Percentiles rank a stretch among this genome's conserved stretches.
These are phyloP conservation scores for Vollenhovia emeryi DNA, from an alignment of 1,140 invertebrate genomes.

Conservation along the genomic window DNA sequence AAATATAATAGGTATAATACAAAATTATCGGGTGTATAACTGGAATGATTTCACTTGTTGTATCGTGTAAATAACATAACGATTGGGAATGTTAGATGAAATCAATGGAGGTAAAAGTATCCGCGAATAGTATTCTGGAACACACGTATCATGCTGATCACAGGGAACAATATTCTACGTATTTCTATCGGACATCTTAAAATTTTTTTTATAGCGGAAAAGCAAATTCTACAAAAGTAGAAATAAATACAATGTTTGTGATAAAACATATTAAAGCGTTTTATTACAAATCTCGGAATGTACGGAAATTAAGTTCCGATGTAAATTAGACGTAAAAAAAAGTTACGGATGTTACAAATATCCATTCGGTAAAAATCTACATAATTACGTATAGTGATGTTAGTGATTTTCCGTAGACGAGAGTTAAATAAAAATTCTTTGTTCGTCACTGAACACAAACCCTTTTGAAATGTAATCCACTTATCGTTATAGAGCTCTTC, in stretches of 20 bases:
- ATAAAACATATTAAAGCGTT: slow-evolving; percentile 1
- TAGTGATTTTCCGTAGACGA: background rate
- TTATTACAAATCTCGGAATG: slow-evolving; percentile 47
- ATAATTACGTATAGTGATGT: slow-evolving; percentile 31
- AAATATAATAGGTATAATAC: background rate
- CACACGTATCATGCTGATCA: background rate
- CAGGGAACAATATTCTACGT: background rate
- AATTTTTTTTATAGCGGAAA: background rate
- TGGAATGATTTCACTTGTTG: slow-evolving; percentile 40
- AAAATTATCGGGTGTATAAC: slow-evolving; percentile 22
- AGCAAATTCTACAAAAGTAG: slow-evolving; percentile 18
- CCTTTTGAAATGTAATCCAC: background rate
- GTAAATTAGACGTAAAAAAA: background rate
- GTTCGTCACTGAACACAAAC: background rate
- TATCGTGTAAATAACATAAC: slow-evolving; percentile 27
- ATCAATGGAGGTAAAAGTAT: background rate
- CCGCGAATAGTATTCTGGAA: background rate
- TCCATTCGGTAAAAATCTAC: slow-evolving; percentile 60
- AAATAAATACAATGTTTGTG: background rate
- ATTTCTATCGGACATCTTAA: background rate
- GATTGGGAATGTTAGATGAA: slow-evolving; percentile 40
- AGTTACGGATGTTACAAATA: slow-evolving; percentile 67
- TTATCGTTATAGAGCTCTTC: background rate
- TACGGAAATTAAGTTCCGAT: background rate
- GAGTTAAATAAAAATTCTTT: slow-evolving; percentile 5